Evolutionary conservation across 2,797 vertebrate genomes (phyloP), one percentile per base, ranked within the genome.

Genomic region (Cephalopachus bancanus): DNA sequence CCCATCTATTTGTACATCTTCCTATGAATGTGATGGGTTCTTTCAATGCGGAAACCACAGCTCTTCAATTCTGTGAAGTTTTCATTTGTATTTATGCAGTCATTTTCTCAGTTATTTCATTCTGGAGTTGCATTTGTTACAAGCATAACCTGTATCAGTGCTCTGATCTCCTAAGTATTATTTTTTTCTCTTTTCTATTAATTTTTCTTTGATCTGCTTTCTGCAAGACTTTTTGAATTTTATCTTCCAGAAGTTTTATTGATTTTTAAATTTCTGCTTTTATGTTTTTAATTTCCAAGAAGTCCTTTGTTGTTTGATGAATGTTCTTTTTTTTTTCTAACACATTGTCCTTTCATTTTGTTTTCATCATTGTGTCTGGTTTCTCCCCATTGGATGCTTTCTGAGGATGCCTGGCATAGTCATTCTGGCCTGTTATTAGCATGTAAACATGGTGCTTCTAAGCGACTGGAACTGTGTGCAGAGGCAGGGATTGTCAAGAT

Each of bases 201-300:
- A n/a, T 88, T 96, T 95, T 96, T 84, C 76, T 95, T 92, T 95
- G 78, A 91, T 93, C 57, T 92, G 2, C 75, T 93, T 93, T 96
- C 78, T 85, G 62, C 90, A 91, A 86, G 20, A 51, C 83, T 80
- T 93, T 49, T 37, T 88, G 62, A 93, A 26, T 8, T 84, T 57
- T 85, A 75, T 83, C 78, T 95, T 92, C 74, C 44, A 92, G 93
- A 95, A 83, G 26, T 60, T 75, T 33, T 71, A 93, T 89, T 83
- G 89, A 91, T 84, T 95, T 94, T 53, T 59, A 93, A 91, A 84
- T 89, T 91, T 94, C 60, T 93, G 72, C 49, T 76, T 85, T 95
- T 95, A 65, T 65, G 57, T 86, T 93, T 96, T 96, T 91, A 92
- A 81, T 14, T 74, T 94, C 60, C 28, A 81, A 78, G 81, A 69